Evolutionary conservation across 1,140 invertebrate genomes (phyloP).

Genomic region (Rhynchophorus ferrugineus): DNA sequence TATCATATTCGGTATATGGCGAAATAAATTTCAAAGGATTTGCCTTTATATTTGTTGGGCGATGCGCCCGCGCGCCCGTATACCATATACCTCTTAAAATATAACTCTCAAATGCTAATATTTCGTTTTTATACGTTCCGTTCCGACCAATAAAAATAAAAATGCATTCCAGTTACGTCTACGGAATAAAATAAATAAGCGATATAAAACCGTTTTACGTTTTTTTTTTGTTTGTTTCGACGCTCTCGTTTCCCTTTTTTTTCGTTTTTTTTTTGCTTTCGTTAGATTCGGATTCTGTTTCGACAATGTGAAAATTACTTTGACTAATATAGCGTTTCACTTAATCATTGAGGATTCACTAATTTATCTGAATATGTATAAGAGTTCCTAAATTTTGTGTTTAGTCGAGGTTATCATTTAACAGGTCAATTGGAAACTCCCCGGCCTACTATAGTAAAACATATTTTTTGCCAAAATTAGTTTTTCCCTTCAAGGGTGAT

Average conservation of each 20-base stretch:
- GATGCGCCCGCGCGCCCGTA: conserved; percentile 12
- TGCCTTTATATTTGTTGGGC: conserved; percentile 23
- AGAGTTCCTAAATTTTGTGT: too few species aligned
- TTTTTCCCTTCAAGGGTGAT: too few species aligned
- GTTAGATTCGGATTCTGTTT: too few species aligned
- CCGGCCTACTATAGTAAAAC: too few species aligned
- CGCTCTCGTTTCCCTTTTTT: too few species aligned
- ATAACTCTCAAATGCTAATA: conserved; percentile 24
- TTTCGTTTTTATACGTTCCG: conserved; percentile 23
- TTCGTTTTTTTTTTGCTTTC: not conserved
- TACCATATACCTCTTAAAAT: conserved; percentile 21
- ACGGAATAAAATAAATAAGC: conserved; percentile 9
- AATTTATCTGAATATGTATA: too few species aligned
- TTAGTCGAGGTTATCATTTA: too few species aligned
- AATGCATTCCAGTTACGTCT: conserved; percentile 5
- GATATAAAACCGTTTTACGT: not conserved
- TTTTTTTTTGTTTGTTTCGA: not conserved
- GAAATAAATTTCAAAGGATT: conserved; percentile 25
- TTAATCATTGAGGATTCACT: too few species aligned
- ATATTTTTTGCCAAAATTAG: too few species aligned
- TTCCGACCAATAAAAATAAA: conserved; percentile 17
- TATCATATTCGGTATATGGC: conserved; percentile 23
- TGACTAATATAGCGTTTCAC: too few species aligned
- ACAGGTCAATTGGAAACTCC: too few species aligned
- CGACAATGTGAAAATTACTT: too few species aligned